Percentiles rank a stretch among this genome's conserved stretches.
Conservation (phyloP, 64 coral and sea anemone genomes). For the Actinia tenebrosa region DNA sequence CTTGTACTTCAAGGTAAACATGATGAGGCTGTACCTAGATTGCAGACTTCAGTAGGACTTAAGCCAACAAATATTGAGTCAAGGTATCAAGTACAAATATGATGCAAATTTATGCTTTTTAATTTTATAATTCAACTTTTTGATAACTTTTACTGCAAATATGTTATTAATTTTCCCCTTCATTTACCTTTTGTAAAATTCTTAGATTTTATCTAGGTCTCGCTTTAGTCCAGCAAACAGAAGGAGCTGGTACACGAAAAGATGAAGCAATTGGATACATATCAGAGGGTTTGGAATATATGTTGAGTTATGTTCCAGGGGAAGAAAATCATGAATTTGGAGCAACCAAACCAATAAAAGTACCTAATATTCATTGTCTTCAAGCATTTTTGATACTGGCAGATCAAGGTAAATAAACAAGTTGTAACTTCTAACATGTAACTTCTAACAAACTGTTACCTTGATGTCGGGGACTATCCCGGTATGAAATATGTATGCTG, state of each 20-base stretch:
- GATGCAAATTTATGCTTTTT: too few relatives aligned
- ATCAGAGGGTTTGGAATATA: conserved; percentile 72
- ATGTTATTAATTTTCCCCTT: too few relatives aligned
- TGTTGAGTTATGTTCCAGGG: conserved; percentile 53
- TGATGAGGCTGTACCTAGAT: conserved; percentile 64
- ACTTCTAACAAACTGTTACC: too few relatives aligned
- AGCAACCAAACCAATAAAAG: conserved; percentile 35
- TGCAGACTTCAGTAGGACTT: conserved; percentile 75
- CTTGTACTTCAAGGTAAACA: conserved; percentile 84
- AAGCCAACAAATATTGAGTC: conserved; percentile 79
- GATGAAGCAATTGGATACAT: conserved; percentile 65
- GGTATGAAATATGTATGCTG: too few relatives aligned
- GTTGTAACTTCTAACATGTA: not conserved
- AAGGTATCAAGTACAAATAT: conserved; percentile 45
- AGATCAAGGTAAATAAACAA: conserved; percentile 26
- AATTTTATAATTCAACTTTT: too few relatives aligned
- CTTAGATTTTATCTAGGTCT: conserved; percentile 72
- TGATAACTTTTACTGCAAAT: too few relatives aligned
- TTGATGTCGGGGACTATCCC: too few relatives aligned
- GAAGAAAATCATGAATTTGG: conserved; percentile 24
- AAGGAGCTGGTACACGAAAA: conserved; percentile 45
- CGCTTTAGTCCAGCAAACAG: conserved; percentile 62
- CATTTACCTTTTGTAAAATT: not conserved
- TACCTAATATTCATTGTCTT: conserved; percentile 61
- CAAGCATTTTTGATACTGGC: conserved; percentile 64